Base-by-base conservation (phyloP, 2,113 vertebrate genomes). In the Nerophis ophidion region DNA sequence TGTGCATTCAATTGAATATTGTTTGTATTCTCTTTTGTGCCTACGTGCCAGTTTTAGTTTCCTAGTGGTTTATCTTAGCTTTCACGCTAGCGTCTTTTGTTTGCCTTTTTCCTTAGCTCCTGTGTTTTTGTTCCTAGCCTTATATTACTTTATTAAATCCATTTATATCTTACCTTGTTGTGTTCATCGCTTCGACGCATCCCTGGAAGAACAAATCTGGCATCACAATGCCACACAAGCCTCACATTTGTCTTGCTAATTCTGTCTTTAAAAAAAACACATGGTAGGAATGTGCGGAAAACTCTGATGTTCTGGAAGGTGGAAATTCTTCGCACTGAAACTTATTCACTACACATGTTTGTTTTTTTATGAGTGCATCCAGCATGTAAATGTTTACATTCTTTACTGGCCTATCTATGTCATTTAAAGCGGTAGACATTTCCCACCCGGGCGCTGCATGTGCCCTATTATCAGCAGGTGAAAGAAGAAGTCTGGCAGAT, bases 381-480 rank as follows among this genome's bases (percentile, higher is more conserved):
- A 54, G 17, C 60, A 77, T 75, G 69, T 76, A 74, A 71, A 81
- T 48, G 64, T 79, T 57, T 60, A 65, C 55, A 63, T 80, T 71
- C 17, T 42, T 4, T 70, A 53, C 26, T 26, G 26, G 26, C 26
- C 26, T 63, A 65, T 69, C 63, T 65, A 35, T 62, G 40, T 73
- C 49, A 76, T 84, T 77, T 79, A 57, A 73, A 87, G 77, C 48
- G 67, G 16, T 54, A 60, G 67, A 70, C 62, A 19, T 42, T 51
- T 62, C 34, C 9, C 19, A 17, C 36, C 16, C 10, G 10, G 11
- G 10, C 36, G 11, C 42, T 0, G 26, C 14, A 11, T 47, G 11
- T 8, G 44, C 61, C 61, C 77, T 74, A 83, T 78, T 81, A 84
- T 83, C 79, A 76, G 80, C 64, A 44, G 58, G 40, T 44, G 40